Base-by-base conservation (phyloP, 2,888 invertebrate species). In the Habroteleia sp. region DNA sequence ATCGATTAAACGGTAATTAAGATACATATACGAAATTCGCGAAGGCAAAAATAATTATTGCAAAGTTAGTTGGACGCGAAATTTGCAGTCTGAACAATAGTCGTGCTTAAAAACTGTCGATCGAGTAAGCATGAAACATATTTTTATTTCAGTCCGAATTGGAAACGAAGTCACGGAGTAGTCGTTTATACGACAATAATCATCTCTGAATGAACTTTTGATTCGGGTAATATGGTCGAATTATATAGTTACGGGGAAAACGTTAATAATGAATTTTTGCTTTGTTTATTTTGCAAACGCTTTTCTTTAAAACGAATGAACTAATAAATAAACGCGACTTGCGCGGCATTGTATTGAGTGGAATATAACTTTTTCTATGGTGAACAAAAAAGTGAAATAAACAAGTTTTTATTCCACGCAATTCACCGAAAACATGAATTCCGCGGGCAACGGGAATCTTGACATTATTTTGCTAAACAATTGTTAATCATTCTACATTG, bases 1-100 rank as follows among this genome's bases (percentile, higher is more conserved):
- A 74, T 74, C 52, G 74, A 74, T 68, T 37, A 63, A 14, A 17
- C 17, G 11, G 37, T 62, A 60, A 74, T 66, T 74, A 54, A 74
- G 42, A 60, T 27, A 54, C 65, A 44, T 48, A 58, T 35, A 56
- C 56, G 35, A 50, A 56, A 37, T 60, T 69, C 39, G 52, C 39
- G 14, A 1, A 42, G 20, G 17, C 37, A 62, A 50, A 31, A 41
- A 31, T 50, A 48, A 46, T 20, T 11, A 29, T 29, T 46, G 8
- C 7, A 8, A 35, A 58, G 23, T 58, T 44, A 33, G 17, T 33
- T 35, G 25, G 6, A 16, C 23, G n/a, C 16, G 37, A 13, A 56
- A 29, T 41, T 29, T 37, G 13, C 11, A 3, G 20, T 7, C 16
- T 0, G 13, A 23, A 37, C 8, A 52, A 25, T 25, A n/a, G 20